These are phyloP conservation scores for Sphaerophoria rueppellii DNA, from an alignment of 2,888 invertebrate genomes.

Conservation along the genomic window DNA sequence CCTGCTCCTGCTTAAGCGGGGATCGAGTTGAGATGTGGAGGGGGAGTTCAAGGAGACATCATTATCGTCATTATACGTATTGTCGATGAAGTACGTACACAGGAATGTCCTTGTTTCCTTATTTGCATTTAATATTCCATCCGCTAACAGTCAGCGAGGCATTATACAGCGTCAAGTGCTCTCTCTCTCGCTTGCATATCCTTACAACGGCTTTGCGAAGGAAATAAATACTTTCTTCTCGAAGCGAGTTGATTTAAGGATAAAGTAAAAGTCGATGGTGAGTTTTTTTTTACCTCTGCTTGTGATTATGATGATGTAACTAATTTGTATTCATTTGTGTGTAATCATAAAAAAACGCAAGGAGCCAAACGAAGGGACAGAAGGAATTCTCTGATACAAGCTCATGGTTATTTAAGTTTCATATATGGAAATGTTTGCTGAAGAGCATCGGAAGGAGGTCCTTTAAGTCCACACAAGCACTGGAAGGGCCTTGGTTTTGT, in stretches of 20 bases:
- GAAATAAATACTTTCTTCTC: constrained; percentile 36
- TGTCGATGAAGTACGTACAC: constrained; percentile 16
- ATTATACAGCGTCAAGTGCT: neutral
- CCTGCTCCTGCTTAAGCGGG: constrained; percentile 24
- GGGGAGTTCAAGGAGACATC: constrained; percentile 62
- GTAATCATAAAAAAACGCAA: constrained; percentile 9
- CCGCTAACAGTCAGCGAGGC: constrained; percentile 50
- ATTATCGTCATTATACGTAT: constrained; percentile 59
- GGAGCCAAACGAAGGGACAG: neutral
- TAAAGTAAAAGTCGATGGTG: neutral
- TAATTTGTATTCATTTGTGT: constrained; percentile 44
- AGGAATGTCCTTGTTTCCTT: constrained; percentile 47
- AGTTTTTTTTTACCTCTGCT: constrained; percentile 23
- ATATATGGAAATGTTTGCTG: constrained; percentile 9
- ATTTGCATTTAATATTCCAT: constrained; percentile 56
- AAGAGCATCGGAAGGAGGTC: constrained; percentile 1
- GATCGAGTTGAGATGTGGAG: constrained; percentile 19
- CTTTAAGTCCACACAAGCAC: neutral
- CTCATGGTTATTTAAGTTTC: constrained; percentile 45
- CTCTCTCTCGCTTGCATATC: neutral
- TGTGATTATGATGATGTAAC: constrained; percentile 53
- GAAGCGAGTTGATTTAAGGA: constrained; percentile 26
- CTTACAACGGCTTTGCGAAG: constrained; percentile 52
- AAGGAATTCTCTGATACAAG: constrained; percentile 23
- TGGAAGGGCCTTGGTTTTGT: neutral